Evolutionary conservation across 2,797 vertebrate genomes (phyloP), one percentile per base, ranked within the genome.

Genomic region (Peromyscus aztecus): DNA sequence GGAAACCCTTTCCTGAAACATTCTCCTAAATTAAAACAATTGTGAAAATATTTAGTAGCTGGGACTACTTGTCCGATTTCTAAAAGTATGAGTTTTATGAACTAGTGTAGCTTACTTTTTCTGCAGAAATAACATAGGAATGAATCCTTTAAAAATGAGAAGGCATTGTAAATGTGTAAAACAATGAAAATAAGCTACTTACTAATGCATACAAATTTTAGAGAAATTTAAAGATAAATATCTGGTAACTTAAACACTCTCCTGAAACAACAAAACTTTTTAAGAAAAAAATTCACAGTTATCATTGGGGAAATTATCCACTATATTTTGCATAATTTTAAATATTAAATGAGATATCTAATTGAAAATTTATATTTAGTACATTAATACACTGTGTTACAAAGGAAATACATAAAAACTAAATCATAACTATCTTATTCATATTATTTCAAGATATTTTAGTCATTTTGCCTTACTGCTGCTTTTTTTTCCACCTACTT

Each of bases 21-120:
- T 37, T 87, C 69, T 55, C 61, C 55, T 92, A 92, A 83, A 84
- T 83, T 87, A 65, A 94, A 94, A 95, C 34, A 90, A 93, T 84
- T 95, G 57, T 86, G 71, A 96, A 93, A 96, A 90, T 92, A 95
- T 90, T 63, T 83, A 88, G 89, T 93, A 17, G 12, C 29, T 89
- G 8, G 23, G 10, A 37, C 82, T 27, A 76, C 49, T 63, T 69
- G 21, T 63, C 12, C 37, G 11, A 76, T 89, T 93, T 92, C 77
- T 46, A 37, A 95, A 89, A 34, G 27, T 49, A 65, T 59, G 17
- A n/a, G 27, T 49, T 89, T 88, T 61, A 1, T 71, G 69, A 91
- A 49, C 69, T 27, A 81, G 19, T 21, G 75, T 34, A 69, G 71
- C 59, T 91, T 75, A 67, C 43, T 55, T 91, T 91, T 91, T 69